These are phyloP conservation scores for Anoplophora glabripennis DNA, from an alignment of 1,140 invertebrate species.

Conservation along the genomic window DNA sequence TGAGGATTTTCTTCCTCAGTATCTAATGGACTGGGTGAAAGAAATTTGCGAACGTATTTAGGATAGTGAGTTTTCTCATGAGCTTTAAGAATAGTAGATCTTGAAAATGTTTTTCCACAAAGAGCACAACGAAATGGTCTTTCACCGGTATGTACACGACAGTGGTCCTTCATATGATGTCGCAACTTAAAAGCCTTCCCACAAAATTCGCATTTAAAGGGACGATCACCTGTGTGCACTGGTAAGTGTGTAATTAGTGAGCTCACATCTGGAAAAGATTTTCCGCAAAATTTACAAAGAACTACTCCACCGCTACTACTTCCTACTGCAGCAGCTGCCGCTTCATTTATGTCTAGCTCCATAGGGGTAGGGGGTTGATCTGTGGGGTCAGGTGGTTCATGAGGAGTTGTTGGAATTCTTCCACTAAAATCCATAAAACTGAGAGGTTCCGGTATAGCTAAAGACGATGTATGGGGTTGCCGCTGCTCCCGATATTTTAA, in stretches of 20 bases:
- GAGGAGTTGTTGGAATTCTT: slow-evolving; percentile 51
- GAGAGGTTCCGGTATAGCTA: slow-evolving; percentile 39
- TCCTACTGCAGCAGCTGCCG: slow-evolving; percentile 42
- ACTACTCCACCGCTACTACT: slow-evolving; percentile 67
- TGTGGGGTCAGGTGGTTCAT: slow-evolving; percentile 53
- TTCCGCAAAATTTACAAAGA: slow-evolving; percentile 86
- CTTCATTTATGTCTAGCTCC: slow-evolving; percentile 52
- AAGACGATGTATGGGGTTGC: slow-evolving; percentile 12
- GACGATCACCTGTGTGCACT: slow-evolving; percentile 82
- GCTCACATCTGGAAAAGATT: slow-evolving; percentile 83
- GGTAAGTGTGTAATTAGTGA: slow-evolving; percentile 81
- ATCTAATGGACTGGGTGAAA: slow-evolving; percentile 79
- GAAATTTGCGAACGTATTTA: slow-evolving; percentile 82
- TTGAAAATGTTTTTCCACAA: slow-evolving; percentile 86
- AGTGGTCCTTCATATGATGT: slow-evolving; percentile 92
- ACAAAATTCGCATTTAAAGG: slow-evolving; percentile 89
- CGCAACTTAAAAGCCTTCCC: slow-evolving; percentile 86
- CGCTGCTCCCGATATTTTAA: slow-evolving; percentile 77
- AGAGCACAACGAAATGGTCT: slow-evolving; percentile 82
- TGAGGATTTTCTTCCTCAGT: slow-evolving; percentile 75
- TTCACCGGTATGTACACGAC: slow-evolving; percentile 86
- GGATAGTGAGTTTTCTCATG: slow-evolving; percentile 91
- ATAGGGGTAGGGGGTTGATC: slow-evolving; percentile 53
- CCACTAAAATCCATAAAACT: slow-evolving; percentile 44
- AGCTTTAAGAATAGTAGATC: slow-evolving; percentile 84